Base-by-base conservation (phyloP, 2,113 vertebrate genomes). In the Melanostigma gelatinosum region DNA sequence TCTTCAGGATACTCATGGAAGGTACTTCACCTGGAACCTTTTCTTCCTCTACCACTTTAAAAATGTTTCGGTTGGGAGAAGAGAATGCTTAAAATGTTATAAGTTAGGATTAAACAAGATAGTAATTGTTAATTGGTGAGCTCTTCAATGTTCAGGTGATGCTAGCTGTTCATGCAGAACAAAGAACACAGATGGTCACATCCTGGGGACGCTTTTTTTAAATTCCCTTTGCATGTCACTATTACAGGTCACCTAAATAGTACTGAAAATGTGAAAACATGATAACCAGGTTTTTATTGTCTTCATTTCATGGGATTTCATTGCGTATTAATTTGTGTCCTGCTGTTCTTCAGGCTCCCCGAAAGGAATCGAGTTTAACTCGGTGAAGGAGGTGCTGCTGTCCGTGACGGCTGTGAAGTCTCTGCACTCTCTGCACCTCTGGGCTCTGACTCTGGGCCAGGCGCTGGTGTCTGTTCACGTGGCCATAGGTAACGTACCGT, bases 1-100 rank as follows among this genome's bases (percentile, higher is more conserved):
- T 99, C 75, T 96, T 99, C 82, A 95, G 95, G 65, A 96, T 99
- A 82, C 96, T 99, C 81, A 97, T 99, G 97, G 98, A 99, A 96
- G 98, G 98, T 98, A 94, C 29, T 10, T 67, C 8, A 29, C 13
- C 40, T 16, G 40, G 40, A 55, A 2, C 8, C 8, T 40, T 40
- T 40, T 40, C 4, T 34, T 34, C 34, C 34, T 40, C 8, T 40
- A 40, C 1, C 9, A 40, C 38, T 40, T 9, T 2, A 40, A 46
- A 46, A 16, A 15, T 15, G 11, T 46, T 44, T 11, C 3, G 12
- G 42, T 44, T 46, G 44, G 44, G 44, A 46, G 44, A 46, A 46
- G 36, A 38, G 7, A 38, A 32, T 29, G 29, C 29, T 29, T 29
- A 29, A 29, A 29, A 29, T 29, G 29, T 29, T 29, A 29, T 29